Percentiles rank a stretch among this genome's conserved stretches.
These are phyloP conservation scores for Umimayanthus chanpuru DNA, from an alignment of 92 coral and sea anemone species.

Conservation along the genomic window DNA sequence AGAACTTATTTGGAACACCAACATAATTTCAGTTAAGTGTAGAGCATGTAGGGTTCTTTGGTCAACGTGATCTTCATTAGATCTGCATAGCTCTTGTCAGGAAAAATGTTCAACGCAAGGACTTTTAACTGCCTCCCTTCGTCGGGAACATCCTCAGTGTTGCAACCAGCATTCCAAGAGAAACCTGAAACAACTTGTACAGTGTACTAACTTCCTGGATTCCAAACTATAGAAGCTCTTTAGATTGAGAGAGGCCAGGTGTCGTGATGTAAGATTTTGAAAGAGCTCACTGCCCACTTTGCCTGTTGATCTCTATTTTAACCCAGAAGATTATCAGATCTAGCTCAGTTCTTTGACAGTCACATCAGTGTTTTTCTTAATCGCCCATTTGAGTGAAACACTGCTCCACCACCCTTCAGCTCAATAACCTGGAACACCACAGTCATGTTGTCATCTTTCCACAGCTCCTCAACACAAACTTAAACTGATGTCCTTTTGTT, in stretches of 20 bases:
- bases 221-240: constrained; percentile 19
- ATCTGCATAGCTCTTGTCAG: too few species aligned
- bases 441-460: background rate
- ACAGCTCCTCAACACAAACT: constrained; percentile 19
- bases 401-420: constrained; percentile 9
- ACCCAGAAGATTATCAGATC: constrained; percentile 28
- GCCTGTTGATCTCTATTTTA: constrained; percentile 8
- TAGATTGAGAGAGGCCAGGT: constrained; percentile 8
- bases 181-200: constrained; percentile 7
- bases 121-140: constrained; percentile 28
- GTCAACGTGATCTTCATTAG: too few species aligned
- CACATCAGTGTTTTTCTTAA: background rate
- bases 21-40: too few species aligned
- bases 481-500: too few species aligned
- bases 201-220: background rate
- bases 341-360: constrained; percentile 36
- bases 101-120: background rate
- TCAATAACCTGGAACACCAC: constrained; percentile 19
- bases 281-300: background rate
- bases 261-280: constrained; percentile 20
- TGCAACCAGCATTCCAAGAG: constrained; percentile 21
- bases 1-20: too few species aligned
- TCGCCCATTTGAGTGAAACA: background rate
- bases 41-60: too few species aligned
- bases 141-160: constrained; percentile 13